Conservation (phyloP, 2,888 invertebrate genomes). For the Rotaria macrura region DNA sequence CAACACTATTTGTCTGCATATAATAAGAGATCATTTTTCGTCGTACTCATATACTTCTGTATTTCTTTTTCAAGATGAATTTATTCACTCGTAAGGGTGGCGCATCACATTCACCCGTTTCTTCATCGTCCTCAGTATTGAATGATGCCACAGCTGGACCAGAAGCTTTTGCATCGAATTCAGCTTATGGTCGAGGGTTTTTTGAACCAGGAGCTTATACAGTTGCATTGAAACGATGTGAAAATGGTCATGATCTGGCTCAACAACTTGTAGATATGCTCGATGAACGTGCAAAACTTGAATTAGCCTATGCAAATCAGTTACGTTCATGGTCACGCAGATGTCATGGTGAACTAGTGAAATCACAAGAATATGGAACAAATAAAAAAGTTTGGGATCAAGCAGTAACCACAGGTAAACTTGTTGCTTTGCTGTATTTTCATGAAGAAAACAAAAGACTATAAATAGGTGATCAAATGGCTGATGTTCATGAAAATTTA, state of each 20-base stretch:
- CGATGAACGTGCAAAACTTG: slow-evolving; percentile 29
- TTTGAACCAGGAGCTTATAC: slow-evolving; percentile 25
- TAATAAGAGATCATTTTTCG: neutral
- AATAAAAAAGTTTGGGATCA: slow-evolving; percentile 16
- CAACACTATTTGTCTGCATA: neutral
- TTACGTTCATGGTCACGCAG: neutral
- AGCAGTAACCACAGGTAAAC: neutral
- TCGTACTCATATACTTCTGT: neutral
- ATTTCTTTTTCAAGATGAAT: neutral
- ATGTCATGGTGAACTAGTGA: slow-evolving; percentile 1
- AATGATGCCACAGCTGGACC: neutral
- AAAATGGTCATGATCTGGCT: slow-evolving; percentile 29
- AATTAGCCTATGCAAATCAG: neutral
- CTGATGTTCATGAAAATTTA: neutral
- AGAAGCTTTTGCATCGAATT: neutral
- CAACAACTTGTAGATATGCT: slow-evolving; percentile 23
- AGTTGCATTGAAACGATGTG: slow-evolving; percentile 27
- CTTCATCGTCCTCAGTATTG: neutral
- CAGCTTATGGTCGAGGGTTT: neutral
- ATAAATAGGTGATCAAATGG: neutral
- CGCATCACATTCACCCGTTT: neutral
- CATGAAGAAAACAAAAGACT: neutral
- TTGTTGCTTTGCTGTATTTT: neutral
- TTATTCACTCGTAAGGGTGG: neutral
- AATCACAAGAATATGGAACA: slow-evolving; percentile 22